Percentiles rank a stretch among this genome's conserved stretches.
Evolutionary conservation across 2,113 vertebrate genomes (phyloP).

Genomic region (Tragelaphus strepsiceros): DNA sequence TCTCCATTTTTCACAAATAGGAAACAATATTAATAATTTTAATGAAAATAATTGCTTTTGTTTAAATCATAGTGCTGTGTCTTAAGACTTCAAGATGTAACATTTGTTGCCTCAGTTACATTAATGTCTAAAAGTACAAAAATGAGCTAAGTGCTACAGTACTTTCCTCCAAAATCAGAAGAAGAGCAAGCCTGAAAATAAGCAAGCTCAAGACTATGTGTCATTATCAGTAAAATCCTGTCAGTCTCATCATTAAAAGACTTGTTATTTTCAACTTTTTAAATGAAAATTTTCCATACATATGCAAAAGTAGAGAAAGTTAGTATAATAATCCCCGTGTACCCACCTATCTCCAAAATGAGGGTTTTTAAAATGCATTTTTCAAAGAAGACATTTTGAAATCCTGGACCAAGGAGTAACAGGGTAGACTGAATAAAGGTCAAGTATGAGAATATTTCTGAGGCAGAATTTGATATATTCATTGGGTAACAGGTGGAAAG

Average conservation of each 20-base stretch:
- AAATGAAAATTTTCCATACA: not conserved
- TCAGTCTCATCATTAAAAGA: not conserved
- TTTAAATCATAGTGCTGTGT: not conserved
- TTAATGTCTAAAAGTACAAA: slow-evolving; percentile 6
- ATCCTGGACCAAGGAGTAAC: not conserved
- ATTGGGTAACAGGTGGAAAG: not conserved
- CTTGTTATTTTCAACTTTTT: not conserved
- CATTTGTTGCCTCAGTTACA: not conserved
- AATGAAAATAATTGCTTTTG: not conserved
- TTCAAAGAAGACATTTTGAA: slow-evolving; percentile 22
- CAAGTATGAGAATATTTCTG: not conserved
- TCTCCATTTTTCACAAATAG: not conserved
- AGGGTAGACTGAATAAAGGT: not conserved
- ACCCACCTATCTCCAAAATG: not conserved
- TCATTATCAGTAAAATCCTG: slow-evolving; percentile 20
- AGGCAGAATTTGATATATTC: not conserved
- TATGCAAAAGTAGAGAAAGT: not conserved
- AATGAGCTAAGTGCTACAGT: not conserved
- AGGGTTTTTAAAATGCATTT: not conserved
- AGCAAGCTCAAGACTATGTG: not conserved
- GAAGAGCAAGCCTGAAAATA: not conserved
- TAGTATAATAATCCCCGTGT: not conserved
- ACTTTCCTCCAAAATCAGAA: not conserved
- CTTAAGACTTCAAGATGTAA: not conserved
- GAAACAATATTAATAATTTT: not conserved